A percentile compares a stretch with the other conserved stretches of the same genome.
phyloP scores from a whole-genome alignment of 2,888 invertebrate species.

The Tholera decimalis region DNA sequence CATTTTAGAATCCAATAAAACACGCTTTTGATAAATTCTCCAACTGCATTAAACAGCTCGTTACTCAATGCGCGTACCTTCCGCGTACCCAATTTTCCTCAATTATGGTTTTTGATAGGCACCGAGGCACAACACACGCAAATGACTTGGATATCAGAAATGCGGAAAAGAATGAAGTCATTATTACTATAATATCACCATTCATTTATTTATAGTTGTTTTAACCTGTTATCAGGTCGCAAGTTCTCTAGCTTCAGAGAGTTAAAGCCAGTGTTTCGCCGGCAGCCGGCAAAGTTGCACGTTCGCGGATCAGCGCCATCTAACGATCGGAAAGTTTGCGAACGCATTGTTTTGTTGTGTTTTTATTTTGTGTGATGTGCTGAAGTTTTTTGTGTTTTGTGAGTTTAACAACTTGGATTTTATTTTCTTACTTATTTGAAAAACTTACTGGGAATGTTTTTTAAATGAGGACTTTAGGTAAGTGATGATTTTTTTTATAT shows the following conservation, averaged over 20 bases:
- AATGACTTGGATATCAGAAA: conserved; percentile 4
- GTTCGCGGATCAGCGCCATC: conserved; percentile 14
- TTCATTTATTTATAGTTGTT: conserved; percentile 13
- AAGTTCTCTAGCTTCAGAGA: neutral
- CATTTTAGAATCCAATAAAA: neutral
- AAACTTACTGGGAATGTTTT: conserved; percentile 33
- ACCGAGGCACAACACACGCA: neutral
- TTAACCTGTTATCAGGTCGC: conserved; percentile 37
- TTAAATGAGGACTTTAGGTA: conserved; percentile 47
- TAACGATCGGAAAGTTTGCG: conserved; percentile 54
- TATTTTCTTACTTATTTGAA: conserved; percentile 21
- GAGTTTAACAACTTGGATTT: conserved; percentile 34
- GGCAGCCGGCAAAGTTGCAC: conserved; percentile 32
- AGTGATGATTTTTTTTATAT: conserved; percentile 11
- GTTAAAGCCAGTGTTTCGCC: conserved; percentile 41
- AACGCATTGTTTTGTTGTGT: conserved; percentile 34
- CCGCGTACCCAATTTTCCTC: conserved; percentile 10
- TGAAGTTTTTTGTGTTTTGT: conserved; percentile 34
- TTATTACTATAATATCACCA: conserved; percentile 11
- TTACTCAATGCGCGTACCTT: neutral
- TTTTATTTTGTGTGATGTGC: conserved; percentile 48
- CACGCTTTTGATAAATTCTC: neutral
- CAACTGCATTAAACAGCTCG: neutral
- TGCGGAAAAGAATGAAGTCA: conserved; percentile 21
- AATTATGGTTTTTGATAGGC: neutral